Evolutionary conservation across 2,888 invertebrate species (phyloP).

Genomic region (Amphipoea lucens): DNA sequence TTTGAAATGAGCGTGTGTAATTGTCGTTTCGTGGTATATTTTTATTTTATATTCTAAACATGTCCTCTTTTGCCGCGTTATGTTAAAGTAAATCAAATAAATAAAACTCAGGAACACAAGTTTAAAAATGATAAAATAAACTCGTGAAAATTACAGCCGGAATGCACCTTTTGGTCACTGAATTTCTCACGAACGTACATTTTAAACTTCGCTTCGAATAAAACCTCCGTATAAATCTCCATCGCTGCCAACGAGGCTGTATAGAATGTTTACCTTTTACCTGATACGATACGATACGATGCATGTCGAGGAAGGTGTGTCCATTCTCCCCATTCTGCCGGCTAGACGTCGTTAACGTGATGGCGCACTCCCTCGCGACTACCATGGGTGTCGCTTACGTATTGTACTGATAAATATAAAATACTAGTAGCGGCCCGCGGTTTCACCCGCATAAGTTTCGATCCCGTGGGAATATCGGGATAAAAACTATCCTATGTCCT

Average conservation of each 20-base stretch:
- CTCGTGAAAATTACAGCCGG: neutral
- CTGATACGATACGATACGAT: slow-evolving; percentile 19
- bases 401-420: neutral
- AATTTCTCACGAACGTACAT: neutral
- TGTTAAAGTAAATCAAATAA: neutral
- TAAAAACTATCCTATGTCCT: too few relatives aligned
- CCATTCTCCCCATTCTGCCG: slow-evolving; percentile 28
- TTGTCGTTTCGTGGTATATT: neutral
- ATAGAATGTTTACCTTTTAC: slow-evolving; percentile 31
- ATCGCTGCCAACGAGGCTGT: neutral
- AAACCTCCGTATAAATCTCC: slow-evolving; percentile 20
- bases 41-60: neutral
- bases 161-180: neutral
- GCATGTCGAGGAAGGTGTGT: slow-evolving; percentile 49
- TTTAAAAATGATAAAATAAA: neutral
- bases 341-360: slow-evolving; percentile 53
- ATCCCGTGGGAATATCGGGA: too few relatives aligned
- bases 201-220: neutral
- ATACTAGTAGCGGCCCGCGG: neutral
- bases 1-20: neutral
- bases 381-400: neutral
- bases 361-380: slow-evolving; percentile 39
- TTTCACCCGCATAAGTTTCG: too few relatives aligned
- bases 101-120: neutral
- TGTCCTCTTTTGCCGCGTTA: neutral